Evolutionary conservation across 2,113 vertebrate species (phyloP).

Genomic region (Atractosteus spatula): DNA sequence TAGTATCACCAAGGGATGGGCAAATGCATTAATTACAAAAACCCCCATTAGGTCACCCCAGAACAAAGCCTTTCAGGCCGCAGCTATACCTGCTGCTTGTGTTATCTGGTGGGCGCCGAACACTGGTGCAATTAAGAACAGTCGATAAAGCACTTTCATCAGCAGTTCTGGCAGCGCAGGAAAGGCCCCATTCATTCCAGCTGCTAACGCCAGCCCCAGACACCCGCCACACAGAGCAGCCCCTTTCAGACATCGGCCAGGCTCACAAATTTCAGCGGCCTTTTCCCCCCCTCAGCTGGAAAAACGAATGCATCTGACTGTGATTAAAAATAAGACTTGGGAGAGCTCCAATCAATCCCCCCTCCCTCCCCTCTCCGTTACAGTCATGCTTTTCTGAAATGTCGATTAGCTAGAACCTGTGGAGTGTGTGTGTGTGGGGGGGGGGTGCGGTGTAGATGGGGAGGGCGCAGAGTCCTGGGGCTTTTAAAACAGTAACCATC

Average conservation of each 20-base stretch:
- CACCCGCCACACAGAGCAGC: conserved; percentile 49
- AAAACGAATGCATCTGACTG: conserved; percentile 67
- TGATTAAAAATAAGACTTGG: conserved; percentile 62
- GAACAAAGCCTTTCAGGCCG: too few relatives aligned
- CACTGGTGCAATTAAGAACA: too few relatives aligned
- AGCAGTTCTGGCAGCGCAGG: too few relatives aligned
- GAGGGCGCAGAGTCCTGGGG: conserved; percentile 26
- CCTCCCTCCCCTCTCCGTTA: conserved; percentile 46
- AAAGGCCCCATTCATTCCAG: too few relatives aligned
- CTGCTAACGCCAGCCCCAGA: too few relatives aligned
- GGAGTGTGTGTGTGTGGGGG: neutral
- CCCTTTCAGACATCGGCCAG: conserved; percentile 61
- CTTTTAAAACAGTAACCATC: conserved; percentile 68
- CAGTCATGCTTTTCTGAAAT: conserved; percentile 64
- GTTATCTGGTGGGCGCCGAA: too few relatives aligned
- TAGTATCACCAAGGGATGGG: too few relatives aligned
- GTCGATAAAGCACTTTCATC: too few relatives aligned
- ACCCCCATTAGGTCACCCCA: too few relatives aligned
- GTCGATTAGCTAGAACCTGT: conserved; percentile 65
- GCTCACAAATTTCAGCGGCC: conserved; percentile 60
- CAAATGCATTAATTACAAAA: too few relatives aligned
- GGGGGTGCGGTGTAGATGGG: neutral
- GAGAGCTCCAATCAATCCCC: conserved; percentile 37
- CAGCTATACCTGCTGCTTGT: too few relatives aligned
- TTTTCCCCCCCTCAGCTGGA: conserved; percentile 45